Percentiles rank a stretch among this genome's conserved stretches.
phyloP scores from a whole-genome alignment of 2,888 invertebrate species.

The Tortricodes alternella region DNA sequence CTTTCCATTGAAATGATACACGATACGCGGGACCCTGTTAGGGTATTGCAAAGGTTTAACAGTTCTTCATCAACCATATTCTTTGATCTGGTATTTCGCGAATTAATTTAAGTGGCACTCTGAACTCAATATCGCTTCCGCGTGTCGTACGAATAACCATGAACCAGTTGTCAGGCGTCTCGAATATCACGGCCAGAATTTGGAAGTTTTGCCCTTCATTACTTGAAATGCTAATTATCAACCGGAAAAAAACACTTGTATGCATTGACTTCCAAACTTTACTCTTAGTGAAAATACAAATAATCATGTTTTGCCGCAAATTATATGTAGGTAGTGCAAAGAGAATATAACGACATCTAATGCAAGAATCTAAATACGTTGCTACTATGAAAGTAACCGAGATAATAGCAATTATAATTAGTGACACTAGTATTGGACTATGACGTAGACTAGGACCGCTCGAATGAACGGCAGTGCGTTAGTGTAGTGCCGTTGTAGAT shows the following conservation, averaged over 20 bases:
- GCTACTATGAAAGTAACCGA: background rate
- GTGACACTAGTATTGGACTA: background rate
- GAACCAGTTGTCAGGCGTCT: constrained; percentile 36
- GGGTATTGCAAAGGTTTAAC: too few species aligned
- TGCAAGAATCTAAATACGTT: constrained; percentile 33
- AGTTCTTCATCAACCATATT: background rate
- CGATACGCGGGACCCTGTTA: too few species aligned
- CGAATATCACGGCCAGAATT: constrained; percentile 24
- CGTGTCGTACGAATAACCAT: constrained; percentile 44
- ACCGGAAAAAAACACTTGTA: constrained; percentile 10
- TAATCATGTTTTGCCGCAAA: too few species aligned
- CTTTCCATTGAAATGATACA: too few species aligned
- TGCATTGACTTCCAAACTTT: too few species aligned
- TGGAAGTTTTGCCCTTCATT: constrained; percentile 4
- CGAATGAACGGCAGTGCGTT: background rate
- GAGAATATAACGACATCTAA: too few species aligned
- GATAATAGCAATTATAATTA: constrained; percentile 4
- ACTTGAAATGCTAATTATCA: constrained; percentile 8
- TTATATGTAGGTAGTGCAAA: too few species aligned
- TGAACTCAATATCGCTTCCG: constrained; percentile 41
- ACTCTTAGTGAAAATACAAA: too few species aligned
- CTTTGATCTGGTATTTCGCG: background rate
- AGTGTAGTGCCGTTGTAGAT: constrained; percentile 43
- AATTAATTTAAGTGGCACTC: background rate
- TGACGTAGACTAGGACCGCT: too few species aligned